Evolutionary conservation across 2,797 vertebrate genomes (phyloP).

Genomic region (Euthynnus affinis): DNA sequence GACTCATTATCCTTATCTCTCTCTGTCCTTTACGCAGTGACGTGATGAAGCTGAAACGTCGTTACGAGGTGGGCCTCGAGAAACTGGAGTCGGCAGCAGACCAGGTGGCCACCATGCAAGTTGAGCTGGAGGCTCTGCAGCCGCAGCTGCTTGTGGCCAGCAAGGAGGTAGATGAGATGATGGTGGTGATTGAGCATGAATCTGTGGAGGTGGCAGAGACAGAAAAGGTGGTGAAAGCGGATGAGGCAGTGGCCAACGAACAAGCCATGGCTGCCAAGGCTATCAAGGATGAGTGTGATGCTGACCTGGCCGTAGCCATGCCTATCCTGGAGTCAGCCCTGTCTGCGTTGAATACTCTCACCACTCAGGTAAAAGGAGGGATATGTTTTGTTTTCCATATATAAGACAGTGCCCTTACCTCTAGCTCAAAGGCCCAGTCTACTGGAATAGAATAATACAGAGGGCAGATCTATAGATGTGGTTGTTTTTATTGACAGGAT

Average conservation of each 20-base stretch:
- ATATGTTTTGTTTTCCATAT: neutral
- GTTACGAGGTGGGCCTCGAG: slow-evolving; percentile 92
- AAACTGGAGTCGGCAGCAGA: slow-evolving; percentile 91
- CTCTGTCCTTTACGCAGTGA: slow-evolving; percentile 79
- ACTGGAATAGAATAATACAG: neutral
- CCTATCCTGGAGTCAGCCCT: slow-evolving; percentile 91
- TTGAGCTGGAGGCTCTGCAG: slow-evolving; percentile 91
- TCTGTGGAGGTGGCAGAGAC: slow-evolving; percentile 92
- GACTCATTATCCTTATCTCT: neutral
- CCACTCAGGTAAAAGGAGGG: slow-evolving; percentile 85
- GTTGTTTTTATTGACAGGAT: slow-evolving; percentile 82
- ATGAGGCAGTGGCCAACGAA: slow-evolving; percentile 90
- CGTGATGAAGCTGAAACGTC: slow-evolving; percentile 90
- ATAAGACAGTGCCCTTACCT: neutral
- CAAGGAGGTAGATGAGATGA: slow-evolving; percentile 91
- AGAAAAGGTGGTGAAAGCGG: slow-evolving; percentile 91
- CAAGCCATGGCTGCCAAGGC: slow-evolving; percentile 93
- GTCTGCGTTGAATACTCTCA: slow-evolving; percentile 91
- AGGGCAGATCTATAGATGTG: neutral
- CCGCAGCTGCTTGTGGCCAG: slow-evolving; percentile 90
- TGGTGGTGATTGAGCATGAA: slow-evolving; percentile 90
- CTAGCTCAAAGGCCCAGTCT: neutral
- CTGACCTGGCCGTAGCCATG: slow-evolving; percentile 90
- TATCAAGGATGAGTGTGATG: slow-evolving; percentile 95
- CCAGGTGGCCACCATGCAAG: slow-evolving; percentile 92